Evolutionary conservation across 1,140 invertebrate species (phyloP), one percentile per base, ranked within the genome.

Genomic region (Drosophila lacteicornis): DNA sequence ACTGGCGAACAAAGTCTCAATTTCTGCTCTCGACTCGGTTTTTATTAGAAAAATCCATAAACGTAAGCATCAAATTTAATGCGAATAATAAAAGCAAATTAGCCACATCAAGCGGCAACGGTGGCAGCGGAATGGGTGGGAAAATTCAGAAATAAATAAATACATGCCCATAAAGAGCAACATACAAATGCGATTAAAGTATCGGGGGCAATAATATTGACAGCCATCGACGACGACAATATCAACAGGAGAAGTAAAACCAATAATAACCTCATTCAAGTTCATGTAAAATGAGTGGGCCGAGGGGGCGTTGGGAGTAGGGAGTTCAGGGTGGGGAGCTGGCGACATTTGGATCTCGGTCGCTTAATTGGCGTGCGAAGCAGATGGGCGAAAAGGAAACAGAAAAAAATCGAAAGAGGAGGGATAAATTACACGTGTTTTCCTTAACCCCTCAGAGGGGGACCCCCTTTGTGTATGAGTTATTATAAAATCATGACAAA

Each of bases 191-290:
- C 82, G 63, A 79, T 86, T 80, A 78, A 60, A 77, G 80, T 65
- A 74, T 82, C 76, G 76, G 46, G 62, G 69, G 74, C 83, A 82
- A 86, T 86, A 86, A 80, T 86, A 87, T 74, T 86, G 83, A 86
- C 75, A 75, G 66, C 58, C 66, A 73, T 47, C 40, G 60, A 59
- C 49, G 63, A 65, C 67, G 63, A 70, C 67, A 70, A 68, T 70
- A 68, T 68, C 63, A 56, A 70, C 63, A 51, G 58, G 46, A 70
- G 59, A 62, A 70, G 76, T 55, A 61, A 58, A 77, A 68, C 80
- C 80, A 83, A 87, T 87, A 87, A 87, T 87, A 87, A 87, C 76
- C 84, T 88, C 84, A 73, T 88, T 88, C 85, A 88, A 88, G 85
- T 90, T 88, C 83, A 88, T 87, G 84, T 87, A 80, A 87, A 87